These are phyloP conservation scores for Pinna nobilis DNA, from an alignment of 1,140 invertebrate species.

Conservation along the genomic window DNA sequence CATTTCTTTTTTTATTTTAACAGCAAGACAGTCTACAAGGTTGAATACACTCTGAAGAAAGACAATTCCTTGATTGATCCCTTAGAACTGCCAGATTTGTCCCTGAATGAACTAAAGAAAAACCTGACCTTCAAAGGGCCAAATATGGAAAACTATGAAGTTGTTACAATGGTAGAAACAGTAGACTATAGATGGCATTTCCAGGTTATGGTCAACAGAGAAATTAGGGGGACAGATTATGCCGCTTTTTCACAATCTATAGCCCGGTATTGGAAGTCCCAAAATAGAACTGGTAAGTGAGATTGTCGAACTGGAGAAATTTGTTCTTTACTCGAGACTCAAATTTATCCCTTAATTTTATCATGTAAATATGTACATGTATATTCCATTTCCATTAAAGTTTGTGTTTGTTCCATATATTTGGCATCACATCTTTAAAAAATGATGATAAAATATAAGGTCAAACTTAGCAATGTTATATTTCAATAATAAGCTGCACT, in stretches of 20 bases:
- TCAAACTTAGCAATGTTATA: too few species aligned
- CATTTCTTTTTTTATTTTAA: slow-evolving; percentile 14
- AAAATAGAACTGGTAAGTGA: too few species aligned
- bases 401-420: too few species aligned
- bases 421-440: too few species aligned
- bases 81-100: slow-evolving; percentile 1
- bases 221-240: slow-evolving; percentile 12
- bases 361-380: too few species aligned
- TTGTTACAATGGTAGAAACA: background rate
- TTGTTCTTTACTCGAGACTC: too few species aligned
- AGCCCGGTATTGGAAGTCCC: background rate
- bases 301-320: too few species aligned
- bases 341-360: too few species aligned
- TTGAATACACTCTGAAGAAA: slow-evolving; percentile 28
- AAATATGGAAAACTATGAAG: background rate
- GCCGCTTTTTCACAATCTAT: background rate
- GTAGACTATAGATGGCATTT: slow-evolving; percentile 16
- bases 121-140: slow-evolving; percentile 17
- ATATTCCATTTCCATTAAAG: too few species aligned
- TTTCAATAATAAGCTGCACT: too few species aligned
- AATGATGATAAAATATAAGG: too few species aligned
- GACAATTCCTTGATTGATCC: slow-evolving; percentile 4
- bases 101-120: background rate
- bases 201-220: background rate
- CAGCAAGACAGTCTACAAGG: slow-evolving; percentile 31